Base-by-base conservation (phyloP, 1,140 invertebrate genomes). In the Brachionus calyciflorus region DNA sequence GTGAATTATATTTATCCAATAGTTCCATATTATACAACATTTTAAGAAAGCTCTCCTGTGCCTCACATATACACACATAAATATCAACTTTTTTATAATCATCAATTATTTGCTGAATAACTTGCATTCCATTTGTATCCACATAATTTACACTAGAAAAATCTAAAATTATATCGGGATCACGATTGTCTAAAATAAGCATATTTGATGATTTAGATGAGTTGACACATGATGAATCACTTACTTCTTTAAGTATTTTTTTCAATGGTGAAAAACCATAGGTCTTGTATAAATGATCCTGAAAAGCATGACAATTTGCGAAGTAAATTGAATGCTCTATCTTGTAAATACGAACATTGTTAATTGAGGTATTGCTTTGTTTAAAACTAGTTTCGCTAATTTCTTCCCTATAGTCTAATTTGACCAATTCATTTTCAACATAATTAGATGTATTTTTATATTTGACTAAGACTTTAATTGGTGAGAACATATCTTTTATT, bases 81-180 rank as follows among this genome's bases (percentile, higher is more conserved):
- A 65, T 65, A 17, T 65, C 60, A 21, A 65, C 40, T 5, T 21
- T 24, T 44, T 65, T 65, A 10, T 28, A 65, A 24, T 65, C 60
- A 44, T 65, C 60, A 26, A 65, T 46, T 24, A 65, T 44, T 65
- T 65, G 60, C 26, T 41, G 40, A 12, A 65, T 44, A 0, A 65
- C 60, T 65, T 65, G 60, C 3, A 65, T 44, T 10, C 60, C 60
- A 44, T 65, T 65, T 6, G 60, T 65, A n/a, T 65, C 60, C 2
- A 65, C 40, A 46, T 65, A 65, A 44, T 65, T 65, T 44, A 65
- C 60, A 46, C 60, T 28, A 44, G 60, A 65, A 65, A 65, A 65
- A 6, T 65, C 60, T 12, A 65, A 24, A 12, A 65, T 28, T 14
- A 65, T 44, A 24, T 65, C 60, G 24, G 40, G 60, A 21, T 37